phyloP scores from a whole-genome alignment of 2,113 vertebrate genomes.

The Promerops cafer region DNA sequence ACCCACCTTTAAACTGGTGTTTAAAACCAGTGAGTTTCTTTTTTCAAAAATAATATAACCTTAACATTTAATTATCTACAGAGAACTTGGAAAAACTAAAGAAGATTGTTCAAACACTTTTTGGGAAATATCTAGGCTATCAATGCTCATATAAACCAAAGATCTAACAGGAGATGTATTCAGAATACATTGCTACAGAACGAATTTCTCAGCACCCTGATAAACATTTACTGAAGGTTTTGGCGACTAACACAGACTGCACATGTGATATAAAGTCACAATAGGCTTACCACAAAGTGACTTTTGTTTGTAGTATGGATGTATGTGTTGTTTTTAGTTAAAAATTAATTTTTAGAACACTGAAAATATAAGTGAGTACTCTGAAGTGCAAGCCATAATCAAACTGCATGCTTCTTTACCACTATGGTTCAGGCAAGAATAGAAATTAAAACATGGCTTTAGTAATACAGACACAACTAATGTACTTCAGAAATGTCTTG shows the following conservation, averaged over 20 bases:
- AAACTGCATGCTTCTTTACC: not conserved
- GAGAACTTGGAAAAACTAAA: not conserved
- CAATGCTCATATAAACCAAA: not conserved
- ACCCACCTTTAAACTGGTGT: not conserved
- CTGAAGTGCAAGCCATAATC: not conserved
- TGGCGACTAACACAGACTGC: not conserved
- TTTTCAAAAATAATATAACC: not conserved
- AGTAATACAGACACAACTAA: not conserved
- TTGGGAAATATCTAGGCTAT: not conserved
- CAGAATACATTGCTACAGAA: not conserved
- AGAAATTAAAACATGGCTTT: not conserved
- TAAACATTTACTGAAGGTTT: not conserved
- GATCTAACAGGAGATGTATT: not conserved
- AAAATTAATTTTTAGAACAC: slow-evolving; percentile 24
- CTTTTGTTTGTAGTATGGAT: slow-evolving; percentile 21
- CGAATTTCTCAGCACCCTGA: not conserved
- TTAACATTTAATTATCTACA: not conserved
- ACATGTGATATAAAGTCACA: slow-evolving; percentile 17
- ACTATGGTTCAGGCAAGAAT: not conserved
- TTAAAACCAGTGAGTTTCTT: not conserved
- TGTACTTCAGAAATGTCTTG: not conserved
- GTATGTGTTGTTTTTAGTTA: not conserved
- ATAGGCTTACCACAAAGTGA: not conserved
- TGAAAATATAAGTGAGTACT: slow-evolving; percentile 17
- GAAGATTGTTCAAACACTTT: not conserved